Base-by-base conservation (phyloP, 2,113 vertebrate genomes). In the Ctenomys sociabilis region DNA sequence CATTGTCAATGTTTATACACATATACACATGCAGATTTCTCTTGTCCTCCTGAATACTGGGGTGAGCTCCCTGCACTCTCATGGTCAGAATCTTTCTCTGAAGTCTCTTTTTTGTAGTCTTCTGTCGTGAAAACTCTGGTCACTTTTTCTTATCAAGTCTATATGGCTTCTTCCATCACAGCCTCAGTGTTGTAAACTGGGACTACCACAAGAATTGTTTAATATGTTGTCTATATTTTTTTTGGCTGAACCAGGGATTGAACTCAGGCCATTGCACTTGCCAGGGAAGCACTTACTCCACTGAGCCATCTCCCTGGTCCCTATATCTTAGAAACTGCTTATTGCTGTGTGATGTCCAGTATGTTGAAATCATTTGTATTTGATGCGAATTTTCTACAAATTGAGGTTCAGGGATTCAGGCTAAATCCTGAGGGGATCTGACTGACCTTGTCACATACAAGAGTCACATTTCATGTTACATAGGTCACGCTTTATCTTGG, bases 341-440 rank as follows among this genome's bases (percentile, higher is more conserved):
- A 37, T 64, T 89, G 14, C 52, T 61, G 45, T 9, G 24, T 30
- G 30, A 66, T 49, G 5, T 73, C 37, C 12, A 73, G 1, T 57
- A 61, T 92, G 8, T 40, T 91, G 52, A 87, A 90, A 73, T 81
- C 1, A 49, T 45, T 83, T 90, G n/a, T 54, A 40, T 86, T 93
- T 88, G 83, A 75, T 70, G 37, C 40, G 35, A 64, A 32, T 78
- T 88, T 91, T 88, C 13, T 54, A 40, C 45, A 45, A n/a, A n/a
- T n/a, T n/a, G n/a, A n/a, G n/a, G n/a, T n/a, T n/a, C n/a, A n/a
- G n/a, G n/a, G n/a, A n/a, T n/a, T n/a, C n/a, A n/a, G n/a, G n/a
- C n/a, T n/a, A n/a, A n/a, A n/a, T n/a, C n/a, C n/a, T n/a, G n/a
- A n/a, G n/a, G n/a, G n/a, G n/a, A n/a, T n/a, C n/a, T n/a, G n/a